These are phyloP conservation scores for Hyperoodon ampullatus DNA, from an alignment of 2,113 vertebrate genomes.

Conservation along the genomic window DNA sequence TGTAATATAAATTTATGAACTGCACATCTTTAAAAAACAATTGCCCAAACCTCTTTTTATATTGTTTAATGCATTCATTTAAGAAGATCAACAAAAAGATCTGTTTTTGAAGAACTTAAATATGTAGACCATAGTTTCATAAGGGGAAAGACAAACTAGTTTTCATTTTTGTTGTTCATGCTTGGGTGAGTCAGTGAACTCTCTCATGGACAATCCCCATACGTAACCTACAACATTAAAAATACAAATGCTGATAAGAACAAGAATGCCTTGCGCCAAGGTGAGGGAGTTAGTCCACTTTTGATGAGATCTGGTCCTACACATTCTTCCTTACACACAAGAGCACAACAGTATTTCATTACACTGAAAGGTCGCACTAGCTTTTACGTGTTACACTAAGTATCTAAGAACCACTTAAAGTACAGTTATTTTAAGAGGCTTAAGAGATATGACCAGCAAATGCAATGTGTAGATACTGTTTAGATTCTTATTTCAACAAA, in stretches of 20 bases:
- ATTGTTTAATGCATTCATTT: neutral
- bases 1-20: neutral
- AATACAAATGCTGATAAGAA: neutral
- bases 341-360: neutral
- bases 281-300: neutral
- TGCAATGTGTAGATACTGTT: neutral
- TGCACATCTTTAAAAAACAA: neutral
- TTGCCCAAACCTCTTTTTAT: neutral
- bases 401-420: conserved; percentile 20
- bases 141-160: neutral
- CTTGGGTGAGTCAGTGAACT: neutral
- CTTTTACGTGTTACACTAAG: neutral
- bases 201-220: neutral
- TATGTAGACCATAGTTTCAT: neutral
- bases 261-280: neutral
- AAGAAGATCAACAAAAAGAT: conserved; percentile 28
- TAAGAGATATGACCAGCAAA: conserved; percentile 18
- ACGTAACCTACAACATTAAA: neutral
- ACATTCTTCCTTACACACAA: neutral
- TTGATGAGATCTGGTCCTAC: neutral
- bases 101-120: neutral
- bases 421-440: conserved; percentile 21
- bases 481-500: conserved; percentile 33
- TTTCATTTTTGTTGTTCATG: neutral
- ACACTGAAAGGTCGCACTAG: neutral